Base-by-base conservation (phyloP, 2,113 vertebrate genomes). In the Indicator indicator region DNA sequence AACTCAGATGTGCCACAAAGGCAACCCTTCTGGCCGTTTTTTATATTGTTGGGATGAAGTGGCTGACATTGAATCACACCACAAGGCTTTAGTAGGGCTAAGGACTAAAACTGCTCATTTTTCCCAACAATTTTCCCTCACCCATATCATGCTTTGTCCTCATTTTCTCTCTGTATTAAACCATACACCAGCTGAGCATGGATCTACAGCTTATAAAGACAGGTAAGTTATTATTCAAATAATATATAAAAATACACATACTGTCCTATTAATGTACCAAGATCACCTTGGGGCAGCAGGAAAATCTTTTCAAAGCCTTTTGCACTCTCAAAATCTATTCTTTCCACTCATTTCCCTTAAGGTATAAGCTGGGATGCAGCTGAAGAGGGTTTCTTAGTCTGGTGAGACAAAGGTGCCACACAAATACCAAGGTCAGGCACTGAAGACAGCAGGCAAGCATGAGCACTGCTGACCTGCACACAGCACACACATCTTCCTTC, bases 61-160 rank as follows among this genome's bases (percentile, higher is more conserved):
- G 16, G 16, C 3, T 63, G 52, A n/a, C 1, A 0, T 2, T 54
- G 36, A 33, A 30, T 44, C 54, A 58, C 6, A 5, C 13, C 71
- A 20, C 9, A 24, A 24, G 16, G 18, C n/a, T 76, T 52, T n/a
- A 46, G 50, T 4, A 72, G 36, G 36, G 18, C 32, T 73, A 9
- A 70, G 60, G 33, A 33, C 54, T 74, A 64, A 87, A 73, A 16
- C 6, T 50, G 42, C 24, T 73, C n/a, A 59, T 91, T 86, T 50
- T 86, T 50, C 5, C 63, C 52, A 44, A 0, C 24, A 16, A 4
- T 27, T 73, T 6, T 78, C 8, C 24, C 46, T 83, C 55, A 59
- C 7, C 18, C 9, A 9, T 15, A 58, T 5, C 46, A 64, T 5
- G n/a, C 21, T 63, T 78, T 54, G 21, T 30, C 36, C 59, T 44